phyloP scores from a whole-genome alignment of 2,888 invertebrate species.

The Melanophora roralis region DNA sequence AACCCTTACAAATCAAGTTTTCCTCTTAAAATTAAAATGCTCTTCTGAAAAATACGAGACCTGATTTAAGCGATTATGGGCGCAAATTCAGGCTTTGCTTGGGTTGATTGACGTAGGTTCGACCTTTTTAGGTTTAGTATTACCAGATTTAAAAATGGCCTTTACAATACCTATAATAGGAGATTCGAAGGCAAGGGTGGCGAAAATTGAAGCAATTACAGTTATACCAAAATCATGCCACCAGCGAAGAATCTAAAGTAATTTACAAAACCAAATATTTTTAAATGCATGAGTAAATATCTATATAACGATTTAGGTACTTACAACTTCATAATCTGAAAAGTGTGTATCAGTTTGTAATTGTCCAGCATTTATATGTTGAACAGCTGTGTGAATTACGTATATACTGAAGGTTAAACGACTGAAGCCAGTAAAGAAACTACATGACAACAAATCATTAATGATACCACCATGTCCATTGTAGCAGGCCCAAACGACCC shows the following conservation, averaged over 20 bases:
- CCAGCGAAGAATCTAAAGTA: constrained; percentile 74
- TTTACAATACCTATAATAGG: constrained; percentile 78
- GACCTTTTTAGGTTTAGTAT: constrained; percentile 62
- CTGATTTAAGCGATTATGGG: constrained; percentile 38
- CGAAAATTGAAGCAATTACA: constrained; percentile 74
- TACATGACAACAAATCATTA: constrained; percentile 74
- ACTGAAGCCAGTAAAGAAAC: constrained; percentile 74
- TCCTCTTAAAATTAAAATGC: too few relatives aligned
- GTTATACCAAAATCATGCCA: constrained; percentile 77
- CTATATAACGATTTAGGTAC: constrained; percentile 14
- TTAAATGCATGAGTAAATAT: background rate
- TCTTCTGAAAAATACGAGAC: too few relatives aligned
- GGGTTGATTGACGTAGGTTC: constrained; percentile 30
- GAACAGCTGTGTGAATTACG: constrained; percentile 74
- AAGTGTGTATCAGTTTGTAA: constrained; percentile 73
- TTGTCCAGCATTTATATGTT: constrained; percentile 71
- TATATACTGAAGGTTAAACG: constrained; percentile 75
- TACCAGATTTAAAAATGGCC: constrained; percentile 69
- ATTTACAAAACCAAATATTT: background rate
- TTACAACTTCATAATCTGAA: constrained; percentile 74
- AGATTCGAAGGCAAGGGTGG: constrained; percentile 78
- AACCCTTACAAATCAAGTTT: too few relatives aligned
- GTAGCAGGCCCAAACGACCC: constrained; percentile 76
- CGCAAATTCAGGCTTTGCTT: constrained; percentile 2
- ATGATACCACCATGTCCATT: constrained; percentile 75